Evolutionary conservation across 2,888 invertebrate species (phyloP).

Genomic region (Dromius quadrimaculatus): DNA sequence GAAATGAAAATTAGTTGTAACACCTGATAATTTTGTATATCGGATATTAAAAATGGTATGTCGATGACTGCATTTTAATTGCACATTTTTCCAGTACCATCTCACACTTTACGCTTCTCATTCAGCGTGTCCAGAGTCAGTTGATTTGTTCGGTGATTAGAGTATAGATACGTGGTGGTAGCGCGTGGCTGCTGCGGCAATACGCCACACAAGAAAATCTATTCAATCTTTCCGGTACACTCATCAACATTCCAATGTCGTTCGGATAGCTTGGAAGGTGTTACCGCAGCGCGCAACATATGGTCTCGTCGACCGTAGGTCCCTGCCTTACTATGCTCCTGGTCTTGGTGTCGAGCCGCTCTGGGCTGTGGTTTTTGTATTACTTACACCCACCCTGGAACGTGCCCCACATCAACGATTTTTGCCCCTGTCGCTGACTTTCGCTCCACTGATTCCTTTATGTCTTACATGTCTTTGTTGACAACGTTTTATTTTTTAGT

Average conservation of each 20-base stretch:
- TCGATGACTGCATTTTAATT: too few species aligned
- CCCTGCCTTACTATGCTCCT: too few species aligned
- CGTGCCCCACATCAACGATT: conserved; percentile 15
- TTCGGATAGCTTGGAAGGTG: conserved; percentile 13
- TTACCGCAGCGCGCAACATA: conserved; percentile 20
- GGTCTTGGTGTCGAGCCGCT: background rate
- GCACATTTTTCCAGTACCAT: too few species aligned
- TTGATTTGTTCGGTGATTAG: too few species aligned
- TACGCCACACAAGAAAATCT: conserved; percentile 19
- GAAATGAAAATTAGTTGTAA: too few species aligned
- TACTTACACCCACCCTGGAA: conserved; percentile 16
- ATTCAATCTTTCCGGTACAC: conserved; percentile 21
- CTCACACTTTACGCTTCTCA: too few species aligned
- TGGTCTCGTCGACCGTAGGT: background rate
- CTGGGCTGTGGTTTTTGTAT: conserved; percentile 19
- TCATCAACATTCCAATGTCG: conserved; percentile 27
- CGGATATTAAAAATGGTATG: too few species aligned
- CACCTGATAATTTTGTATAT: too few species aligned
- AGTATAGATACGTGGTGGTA: too few species aligned
- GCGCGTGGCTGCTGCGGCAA: conserved; percentile 5
- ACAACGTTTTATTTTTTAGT: too few species aligned
- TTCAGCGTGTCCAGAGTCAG: too few species aligned
- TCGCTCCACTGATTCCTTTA: background rate
- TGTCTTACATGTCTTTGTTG: background rate
- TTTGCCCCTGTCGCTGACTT: conserved; percentile 4